A percentile compares a stretch with the other conserved stretches of the same genome.
These are phyloP conservation scores for Tipula helvola DNA, from an alignment of 2,888 invertebrate genomes.

Conservation along the genomic window DNA sequence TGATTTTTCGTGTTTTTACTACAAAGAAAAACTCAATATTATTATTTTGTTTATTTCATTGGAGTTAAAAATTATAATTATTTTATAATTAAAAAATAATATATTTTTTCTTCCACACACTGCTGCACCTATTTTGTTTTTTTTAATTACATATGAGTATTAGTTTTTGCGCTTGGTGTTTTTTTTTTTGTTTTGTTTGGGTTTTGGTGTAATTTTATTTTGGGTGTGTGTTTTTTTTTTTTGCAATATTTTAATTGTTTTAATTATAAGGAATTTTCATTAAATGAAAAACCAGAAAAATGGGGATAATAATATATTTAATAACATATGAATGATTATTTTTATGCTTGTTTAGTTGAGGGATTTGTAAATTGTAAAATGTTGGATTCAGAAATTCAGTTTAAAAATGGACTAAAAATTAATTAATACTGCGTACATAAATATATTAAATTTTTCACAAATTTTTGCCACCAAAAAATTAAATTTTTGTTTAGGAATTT, in stretches of 20 bases:
- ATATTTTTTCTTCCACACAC: constrained; percentile 9
- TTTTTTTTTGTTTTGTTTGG: not conserved
- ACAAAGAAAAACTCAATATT: constrained; percentile 4
- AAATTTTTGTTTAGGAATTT: too few species aligned
- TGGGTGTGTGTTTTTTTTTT: not conserved
- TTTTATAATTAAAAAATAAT: not conserved
- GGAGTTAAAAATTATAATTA: not conserved
- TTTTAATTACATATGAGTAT: not conserved
- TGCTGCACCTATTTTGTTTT: constrained; percentile 6
- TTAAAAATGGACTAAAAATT: too few species aligned
- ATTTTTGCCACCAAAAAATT: too few species aligned
- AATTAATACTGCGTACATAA: too few species aligned
- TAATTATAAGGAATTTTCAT: not conserved
- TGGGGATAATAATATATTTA: not conserved
- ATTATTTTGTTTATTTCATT: not conserved
- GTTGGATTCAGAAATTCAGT: too few species aligned
- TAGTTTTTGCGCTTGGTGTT: not conserved
- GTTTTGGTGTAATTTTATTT: not conserved
- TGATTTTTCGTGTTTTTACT: not conserved
- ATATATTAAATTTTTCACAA: too few species aligned
- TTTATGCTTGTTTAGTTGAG: too few species aligned
- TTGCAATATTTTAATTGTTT: not conserved
- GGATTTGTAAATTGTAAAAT: too few species aligned
- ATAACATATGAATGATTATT: not conserved
- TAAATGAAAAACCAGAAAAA: not conserved